Evolutionary conservation across 2,113 vertebrate species (phyloP), one percentile per base, ranked within the genome.

Genomic region (Marcusenius ussheri): DNA sequence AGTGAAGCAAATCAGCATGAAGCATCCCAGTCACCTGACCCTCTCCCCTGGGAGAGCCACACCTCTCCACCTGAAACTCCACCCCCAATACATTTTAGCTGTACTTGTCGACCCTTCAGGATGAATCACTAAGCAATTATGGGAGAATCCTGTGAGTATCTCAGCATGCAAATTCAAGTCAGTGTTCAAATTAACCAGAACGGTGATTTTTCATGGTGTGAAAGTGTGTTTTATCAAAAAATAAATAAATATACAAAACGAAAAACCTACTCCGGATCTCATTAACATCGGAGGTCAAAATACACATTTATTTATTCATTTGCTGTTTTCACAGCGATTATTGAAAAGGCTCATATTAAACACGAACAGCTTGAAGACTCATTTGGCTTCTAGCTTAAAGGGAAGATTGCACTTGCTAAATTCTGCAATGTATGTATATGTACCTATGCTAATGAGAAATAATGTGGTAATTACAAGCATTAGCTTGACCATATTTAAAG

Each of bases 401-500:
- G 45, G 39, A 47, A 46, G 21, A 47, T 47, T 84, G 24, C 45
- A 84, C 21, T 45, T 24, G 39, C 39, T 84, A 84, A 47, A 84
- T 84, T 15, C 24, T 84, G 83, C 45, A 84, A 49, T 47, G 47
- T 46, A 84, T 47, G 45, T 84, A n/a, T 84, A 84, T 84, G 83
- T 47, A 84, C 83, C 83, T 84, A 46, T 84, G 83, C 45, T 84
- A 84, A 84, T 84, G 83, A 84, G 83, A 84, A 84, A 46, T 84
- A 84, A 84, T 84, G 83, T 84, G 45, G 83, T 84, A 84, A 84
- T 84, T 84, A 84, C 83, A 84, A 84, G 42, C 83, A 84, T 84
- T 84, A 47, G 83, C 21, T 84, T 84, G 83, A 84, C 83, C 83
- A 84, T 46, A 84, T 84, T 84, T 84, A 84, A 84, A 84, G 83